Evolutionary conservation across 2,888 invertebrate genomes (phyloP), one percentile per base, ranked within the genome.

Genomic region (Salticus scenicus): DNA sequence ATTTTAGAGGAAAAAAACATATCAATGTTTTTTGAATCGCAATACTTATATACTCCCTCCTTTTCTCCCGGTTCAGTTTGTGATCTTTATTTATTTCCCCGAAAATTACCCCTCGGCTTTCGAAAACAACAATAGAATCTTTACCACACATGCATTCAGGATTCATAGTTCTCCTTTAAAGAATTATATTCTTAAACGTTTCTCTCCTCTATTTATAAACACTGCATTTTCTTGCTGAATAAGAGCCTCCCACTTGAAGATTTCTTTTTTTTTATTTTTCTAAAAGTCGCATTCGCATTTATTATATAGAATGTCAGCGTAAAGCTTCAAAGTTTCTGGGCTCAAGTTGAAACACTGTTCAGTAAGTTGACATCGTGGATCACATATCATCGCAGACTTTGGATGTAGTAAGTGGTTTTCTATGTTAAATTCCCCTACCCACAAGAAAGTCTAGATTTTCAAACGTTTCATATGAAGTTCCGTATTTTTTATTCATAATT

Each of bases 71-170:
- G 5, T 12, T 1, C 24, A 7, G 57, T 24, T 57, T 57, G 57
- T 73, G 42, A 83, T 47, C 57, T 77, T 83, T 83, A 83, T 83
- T 83, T 83, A 83, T 83, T 71, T 57, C 77, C 51, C 28, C 47
- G 28, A 71, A 77, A 83, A 83, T 72, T 72, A 72, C 67, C 72
- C 73, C 83, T 41, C 72, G 57, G 57, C 47, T 28, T 30, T 28
- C 17, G 8, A 27, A 66, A 77, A 37, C 77, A 83, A 83, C 83
- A 83, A 83, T 83, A 37, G 76, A 51, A 31, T 28, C 73, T 67
- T 51, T 73, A 63, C 57, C 73, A 76, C 37, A 47, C 24, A 14
- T 2, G 2, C 71, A 17, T 24, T 42, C 71, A 63, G 57, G 31
- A 37, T 4, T 37, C 72, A n/a, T 30, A 67, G 33, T 71, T 67